Conservation (phyloP, 2,888 invertebrate species). For the Notodonta dromedarius region DNA sequence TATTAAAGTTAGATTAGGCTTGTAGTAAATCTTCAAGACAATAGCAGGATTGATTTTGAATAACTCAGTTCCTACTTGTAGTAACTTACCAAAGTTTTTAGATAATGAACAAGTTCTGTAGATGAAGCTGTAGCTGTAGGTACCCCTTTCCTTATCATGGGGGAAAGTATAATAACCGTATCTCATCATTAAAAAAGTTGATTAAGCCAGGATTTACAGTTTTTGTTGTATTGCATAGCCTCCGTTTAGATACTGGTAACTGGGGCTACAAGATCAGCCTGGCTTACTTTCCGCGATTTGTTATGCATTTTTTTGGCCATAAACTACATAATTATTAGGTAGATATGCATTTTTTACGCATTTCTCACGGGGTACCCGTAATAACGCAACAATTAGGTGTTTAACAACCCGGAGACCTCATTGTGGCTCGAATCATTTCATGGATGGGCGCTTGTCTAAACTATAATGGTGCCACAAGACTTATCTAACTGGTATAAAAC, state of each 20-base stretch:
- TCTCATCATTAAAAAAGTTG: not conserved
- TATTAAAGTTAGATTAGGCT: too few species aligned
- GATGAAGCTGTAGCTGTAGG: too few species aligned
- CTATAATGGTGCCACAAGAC: conserved; percentile 58
- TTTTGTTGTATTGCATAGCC: not conserved
- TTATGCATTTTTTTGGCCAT: conserved; percentile 35
- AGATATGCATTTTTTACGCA: conserved; percentile 30
- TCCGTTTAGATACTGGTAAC: not conserved
- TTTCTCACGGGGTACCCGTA: conserved; percentile 22
- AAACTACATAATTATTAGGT: conserved; percentile 20
- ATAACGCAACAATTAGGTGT: conserved; percentile 33
- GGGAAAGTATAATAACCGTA: too few species aligned
- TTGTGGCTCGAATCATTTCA: conserved; percentile 50
- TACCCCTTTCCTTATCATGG: too few species aligned
- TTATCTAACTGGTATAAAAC: conserved; percentile 74
- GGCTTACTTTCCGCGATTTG: conserved; percentile 32
- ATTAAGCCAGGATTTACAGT: conserved; percentile 1
- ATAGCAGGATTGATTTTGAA: too few species aligned
- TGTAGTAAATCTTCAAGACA: too few species aligned
- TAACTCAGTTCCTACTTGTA: too few species aligned
- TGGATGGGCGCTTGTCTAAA: conserved; percentile 56
- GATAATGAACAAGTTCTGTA: too few species aligned
- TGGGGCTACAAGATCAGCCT: conserved; percentile 21
- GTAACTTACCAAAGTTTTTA: too few species aligned
- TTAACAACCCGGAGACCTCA: conserved; percentile 35